These are phyloP conservation scores for Oscheius sp. DNA, from an alignment of 2,888 invertebrate species.

Conservation along the genomic window DNA sequence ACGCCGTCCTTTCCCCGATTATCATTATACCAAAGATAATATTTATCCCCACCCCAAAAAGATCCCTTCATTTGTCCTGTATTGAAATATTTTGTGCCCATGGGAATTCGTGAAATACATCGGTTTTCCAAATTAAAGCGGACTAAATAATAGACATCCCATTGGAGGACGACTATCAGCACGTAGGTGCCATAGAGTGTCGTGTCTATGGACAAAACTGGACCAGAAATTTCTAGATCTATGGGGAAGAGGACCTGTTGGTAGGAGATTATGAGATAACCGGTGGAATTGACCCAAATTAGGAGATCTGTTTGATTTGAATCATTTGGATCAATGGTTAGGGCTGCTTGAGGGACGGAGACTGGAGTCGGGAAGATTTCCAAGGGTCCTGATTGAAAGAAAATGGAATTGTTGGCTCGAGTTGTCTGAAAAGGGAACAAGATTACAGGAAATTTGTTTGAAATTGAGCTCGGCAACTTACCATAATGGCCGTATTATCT, in stretches of 20 bases:
- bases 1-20: neutral
- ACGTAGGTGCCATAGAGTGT: neutral
- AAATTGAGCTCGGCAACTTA: neutral
- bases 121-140: slow-evolving; percentile 8
- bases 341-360: neutral
- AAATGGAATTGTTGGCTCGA: neutral
- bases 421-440: neutral
- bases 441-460: too few relatives aligned
- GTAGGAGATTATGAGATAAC: neutral
- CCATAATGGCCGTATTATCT: neutral
- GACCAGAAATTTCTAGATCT: neutral
- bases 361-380: neutral
- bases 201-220: neutral
- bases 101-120: neutral
- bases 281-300: slow-evolving; percentile 7
- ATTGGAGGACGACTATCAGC: neutral
- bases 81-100: neutral
- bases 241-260: neutral
- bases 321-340: slow-evolving; percentile 1
- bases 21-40: slow-evolving; percentile 25
- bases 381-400: slow-evolving; percentile 13
- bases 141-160: neutral
- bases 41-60: slow-evolving; percentile 16
- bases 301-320: slow-evolving; percentile 15
- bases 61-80: neutral